phyloP scores from a whole-genome alignment of 2,113 vertebrate genomes.

The Zosterops borbonicus region DNA sequence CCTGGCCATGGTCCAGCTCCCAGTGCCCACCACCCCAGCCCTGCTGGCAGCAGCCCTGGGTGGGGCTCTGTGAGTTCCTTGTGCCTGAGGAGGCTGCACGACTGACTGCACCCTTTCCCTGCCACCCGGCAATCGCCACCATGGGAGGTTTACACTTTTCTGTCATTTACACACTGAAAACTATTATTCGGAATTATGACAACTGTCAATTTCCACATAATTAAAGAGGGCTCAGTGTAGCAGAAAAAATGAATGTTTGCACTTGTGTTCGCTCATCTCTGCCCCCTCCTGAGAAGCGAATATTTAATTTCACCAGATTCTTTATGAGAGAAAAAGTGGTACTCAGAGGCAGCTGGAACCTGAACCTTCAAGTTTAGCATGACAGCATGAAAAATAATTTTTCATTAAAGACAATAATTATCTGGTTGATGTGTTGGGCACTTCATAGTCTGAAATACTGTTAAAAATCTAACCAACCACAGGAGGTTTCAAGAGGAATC shows the following conservation, averaged over 20 bases:
- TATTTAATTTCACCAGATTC: background rate
- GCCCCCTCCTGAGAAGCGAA: background rate
- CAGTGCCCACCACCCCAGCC: background rate
- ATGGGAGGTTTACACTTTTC: background rate
- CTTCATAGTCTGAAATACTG: background rate
- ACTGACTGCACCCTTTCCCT: background rate
- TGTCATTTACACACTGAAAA: background rate
- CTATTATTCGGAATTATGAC: background rate
- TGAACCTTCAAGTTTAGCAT: background rate
- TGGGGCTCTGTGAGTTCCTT: background rate
- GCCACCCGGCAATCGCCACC: background rate
- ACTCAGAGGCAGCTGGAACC: background rate
- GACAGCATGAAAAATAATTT: background rate
- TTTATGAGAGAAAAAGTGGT: background rate
- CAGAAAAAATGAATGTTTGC: background rate
- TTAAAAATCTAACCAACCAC: constrained; percentile 14
- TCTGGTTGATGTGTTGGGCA: background rate
- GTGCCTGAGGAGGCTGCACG: background rate
- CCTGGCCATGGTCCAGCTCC: background rate
- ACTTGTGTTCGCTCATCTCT: background rate
- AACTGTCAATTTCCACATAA: constrained; percentile 1
- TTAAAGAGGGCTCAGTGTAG: background rate
- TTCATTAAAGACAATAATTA: constrained; percentile 24
- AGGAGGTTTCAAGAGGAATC: background rate
- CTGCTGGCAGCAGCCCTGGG: background rate